Base-by-base conservation (phyloP, 2,113 vertebrate genomes). In the Fulmarus glacialis region DNA sequence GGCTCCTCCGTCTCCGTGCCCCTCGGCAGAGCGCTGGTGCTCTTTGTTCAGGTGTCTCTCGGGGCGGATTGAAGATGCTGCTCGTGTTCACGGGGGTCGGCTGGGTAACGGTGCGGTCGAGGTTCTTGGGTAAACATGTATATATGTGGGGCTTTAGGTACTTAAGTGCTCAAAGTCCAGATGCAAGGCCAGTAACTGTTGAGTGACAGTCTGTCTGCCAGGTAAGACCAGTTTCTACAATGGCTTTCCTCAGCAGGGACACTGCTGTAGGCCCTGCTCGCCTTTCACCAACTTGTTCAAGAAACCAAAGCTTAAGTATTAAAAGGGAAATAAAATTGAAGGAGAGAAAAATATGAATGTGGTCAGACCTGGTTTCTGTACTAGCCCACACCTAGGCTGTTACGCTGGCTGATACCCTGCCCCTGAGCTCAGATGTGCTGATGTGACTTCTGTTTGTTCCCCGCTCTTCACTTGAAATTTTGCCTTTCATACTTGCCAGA, bases 121-220 rank as follows among this genome's bases (percentile, higher is more conserved):
- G 52, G 45, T 29, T 40, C 52, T 23, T 5, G 48, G 27, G 18
- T 56, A 20, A 48, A 19, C 24, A 1, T 23, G 34, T 29, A 1
- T 8, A 1, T 45, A 1, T 11, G 32, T 30, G 42, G 58, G 38
- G 38, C 26, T 91, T 23, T 9, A 18, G 55, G 56, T 21, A 3
- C 43, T 9, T 10, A 2, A 1, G 7, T 36, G 55, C n/a, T 27
- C 87, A 0, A 32, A 81, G 53, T 15, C 14, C 43, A 5, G 50
- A 1, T 11, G n/a, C 12, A 3, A 4, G 88, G 47, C 52, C 1
- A 1, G 0, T 20, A 30, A 4, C 29, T 56, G 55, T 0, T 23
- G 66, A 34, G 75, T 9, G 55, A 23, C 40, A 17, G 24, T 1
- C 38, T 23, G 1, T 13, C 34, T 63, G 45, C n/a, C 53, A 17